These are phyloP conservation scores for Syngnathus floridae DNA, from an alignment of 2,113 vertebrate genomes.

Conservation along the genomic window DNA sequence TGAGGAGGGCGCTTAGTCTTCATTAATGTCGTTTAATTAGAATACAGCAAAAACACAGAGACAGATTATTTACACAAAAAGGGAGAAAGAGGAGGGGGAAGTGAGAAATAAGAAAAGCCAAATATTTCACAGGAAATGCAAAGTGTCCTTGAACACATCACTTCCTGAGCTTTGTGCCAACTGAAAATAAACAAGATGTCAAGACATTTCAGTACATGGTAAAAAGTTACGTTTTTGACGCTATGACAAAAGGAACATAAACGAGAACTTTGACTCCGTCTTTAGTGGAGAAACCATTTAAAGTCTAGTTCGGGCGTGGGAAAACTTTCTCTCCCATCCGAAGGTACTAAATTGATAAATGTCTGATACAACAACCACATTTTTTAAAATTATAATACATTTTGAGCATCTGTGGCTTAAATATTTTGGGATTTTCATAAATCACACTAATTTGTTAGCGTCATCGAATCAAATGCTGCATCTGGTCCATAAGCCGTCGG, in stretches of 20 bases:
- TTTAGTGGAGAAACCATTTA: constrained; percentile 11
- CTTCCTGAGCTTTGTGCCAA: constrained; percentile 31
- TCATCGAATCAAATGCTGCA: not conserved
- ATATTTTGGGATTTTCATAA: not conserved
- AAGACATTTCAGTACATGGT: constrained; percentile 31
- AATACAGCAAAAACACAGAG: constrained; percentile 8
- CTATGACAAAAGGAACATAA: constrained; percentile 3
- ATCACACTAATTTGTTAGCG: not conserved
- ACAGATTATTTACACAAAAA: constrained; percentile 39
- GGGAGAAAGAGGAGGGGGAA: not conserved
- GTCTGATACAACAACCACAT: not conserved
- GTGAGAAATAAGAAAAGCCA: not conserved
- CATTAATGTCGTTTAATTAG: constrained; percentile 17
- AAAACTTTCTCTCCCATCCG: not conserved
- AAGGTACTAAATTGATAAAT: not conserved
- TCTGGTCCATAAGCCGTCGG: not conserved
- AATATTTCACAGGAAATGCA: constrained; percentile 23
- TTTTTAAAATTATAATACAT: not conserved
- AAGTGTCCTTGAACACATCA: constrained; percentile 23
- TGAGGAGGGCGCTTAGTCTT: not conserved
- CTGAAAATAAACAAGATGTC: constrained; percentile 26
- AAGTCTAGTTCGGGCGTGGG: not conserved
- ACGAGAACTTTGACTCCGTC: constrained; percentile 4
- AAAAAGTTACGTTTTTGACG: constrained; percentile 5
- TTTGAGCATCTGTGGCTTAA: not conserved